Evolutionary conservation across 2,888 invertebrate species (phyloP).

Genomic region (Athalia rosae): DNA sequence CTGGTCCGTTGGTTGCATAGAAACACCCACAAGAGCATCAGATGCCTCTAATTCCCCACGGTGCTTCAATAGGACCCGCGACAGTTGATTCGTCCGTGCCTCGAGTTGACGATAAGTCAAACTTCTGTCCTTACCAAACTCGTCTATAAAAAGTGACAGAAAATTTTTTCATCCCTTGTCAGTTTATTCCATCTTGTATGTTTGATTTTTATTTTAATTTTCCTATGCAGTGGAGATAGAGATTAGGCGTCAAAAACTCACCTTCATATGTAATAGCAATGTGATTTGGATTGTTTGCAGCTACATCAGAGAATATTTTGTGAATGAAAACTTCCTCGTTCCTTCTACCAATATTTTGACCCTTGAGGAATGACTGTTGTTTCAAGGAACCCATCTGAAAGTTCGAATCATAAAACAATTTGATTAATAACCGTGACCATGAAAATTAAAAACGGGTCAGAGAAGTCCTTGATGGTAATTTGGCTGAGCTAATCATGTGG

Average conservation of each 20-base stretch:
- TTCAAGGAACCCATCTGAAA: slow-evolving; percentile 85
- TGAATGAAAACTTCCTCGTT: slow-evolving; percentile 74
- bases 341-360: slow-evolving; percentile 55
- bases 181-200: neutral
- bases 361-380: slow-evolving; percentile 82
- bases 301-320: slow-evolving; percentile 77
- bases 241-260: slow-evolving; percentile 58
- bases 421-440: neutral
- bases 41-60: slow-evolving; percentile 74
- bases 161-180: neutral
- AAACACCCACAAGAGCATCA: slow-evolving; percentile 86
- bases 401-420: neutral
- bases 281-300: slow-evolving; percentile 75
- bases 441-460: neutral
- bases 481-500: too few species aligned
- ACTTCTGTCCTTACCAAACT: slow-evolving; percentile 56
- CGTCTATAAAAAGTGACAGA: slow-evolving; percentile 57
- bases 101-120: slow-evolving; percentile 77
- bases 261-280: slow-evolving; percentile 80
- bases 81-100: slow-evolving; percentile 77
- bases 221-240: neutral
- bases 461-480: too few species aligned
- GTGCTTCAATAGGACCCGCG: slow-evolving; percentile 75
- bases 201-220: neutral
- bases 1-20: slow-evolving; percentile 85